Evolutionary conservation across 2,888 invertebrate genomes (phyloP), one percentile per base, ranked within the genome.

Genomic region (Conistra vaccinii): DNA sequence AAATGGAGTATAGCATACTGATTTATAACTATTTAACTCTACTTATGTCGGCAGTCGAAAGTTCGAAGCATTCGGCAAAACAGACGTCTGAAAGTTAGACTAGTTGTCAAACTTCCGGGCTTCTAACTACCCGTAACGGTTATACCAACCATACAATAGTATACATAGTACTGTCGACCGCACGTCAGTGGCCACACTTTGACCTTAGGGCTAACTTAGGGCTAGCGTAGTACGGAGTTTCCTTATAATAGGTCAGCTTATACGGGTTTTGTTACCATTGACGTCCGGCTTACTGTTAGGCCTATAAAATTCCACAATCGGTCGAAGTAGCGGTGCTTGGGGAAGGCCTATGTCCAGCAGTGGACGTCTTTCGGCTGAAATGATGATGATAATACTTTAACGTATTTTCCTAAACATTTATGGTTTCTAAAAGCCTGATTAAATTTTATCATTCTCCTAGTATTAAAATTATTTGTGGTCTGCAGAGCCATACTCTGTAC

Each of bases 61-160:
- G 7, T 75, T 5, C 2, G 26, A 29, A 39, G n/a, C 39, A 58
- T 73, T 75, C 10, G n/a, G 29, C 20, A 61, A 39, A 39, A 61
- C 76, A 60, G 73, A 75, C 39, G 26, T 42, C 7, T n/a, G 2
- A 2, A 75, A 73, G 75, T 73, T 73, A 5, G 35, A 74, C 35
- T 23, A 58, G 75, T 73, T 75, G 60, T 60, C 75, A 58, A 73
- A 73, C 61, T 75, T 75, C 45, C 60, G 48, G 48, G 60, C 5
- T 48, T 45, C 26, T 35, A 45, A 58, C 60, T 60, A 48, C 29
- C n/a, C n/a, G 76, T 60, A n/a, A 60, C 29, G 10, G 48, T 48
- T 10, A 48, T 39, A 75, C 20, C 29, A 48, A 73, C 55, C 51
- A 9, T 17, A 55, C 7, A 55, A 17, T 26, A 55, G 14, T 6